Conservation (phyloP, 92 coral and sea anemone species). For the Anthopleura xanthogrammica region DNA sequence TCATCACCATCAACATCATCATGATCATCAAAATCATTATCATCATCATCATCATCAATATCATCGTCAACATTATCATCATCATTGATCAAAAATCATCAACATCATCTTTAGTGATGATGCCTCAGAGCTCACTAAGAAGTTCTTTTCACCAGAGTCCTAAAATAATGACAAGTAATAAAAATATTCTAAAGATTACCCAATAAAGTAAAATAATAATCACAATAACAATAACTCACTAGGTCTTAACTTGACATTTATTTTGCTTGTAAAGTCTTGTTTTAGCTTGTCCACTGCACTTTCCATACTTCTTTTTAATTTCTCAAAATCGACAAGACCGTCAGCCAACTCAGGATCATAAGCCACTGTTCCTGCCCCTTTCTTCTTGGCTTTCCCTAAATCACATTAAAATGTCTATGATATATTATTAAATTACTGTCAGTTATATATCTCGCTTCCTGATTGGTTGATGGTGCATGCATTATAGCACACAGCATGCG, state of each 20-base stretch:
- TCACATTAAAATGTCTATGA: not conserved
- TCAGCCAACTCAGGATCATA: conserved; percentile 88
- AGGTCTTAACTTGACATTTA: conserved; percentile 64
- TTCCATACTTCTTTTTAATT: conserved; percentile 74
- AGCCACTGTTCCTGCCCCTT: conserved; percentile 34
- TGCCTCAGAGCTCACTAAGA: too few relatives aligned
- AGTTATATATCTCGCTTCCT: too few relatives aligned
- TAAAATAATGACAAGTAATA: too few relatives aligned
- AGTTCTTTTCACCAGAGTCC: too few relatives aligned
- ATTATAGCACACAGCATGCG: too few relatives aligned
- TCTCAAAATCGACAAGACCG: conserved; percentile 82
- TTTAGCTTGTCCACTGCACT: conserved; percentile 72
- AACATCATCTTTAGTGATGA: too few relatives aligned
- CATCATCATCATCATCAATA: too few relatives aligned
- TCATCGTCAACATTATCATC: too few relatives aligned
- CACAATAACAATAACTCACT: conserved; percentile 30
- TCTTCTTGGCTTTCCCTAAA: conserved; percentile 49
- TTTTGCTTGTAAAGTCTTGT: conserved; percentile 68
- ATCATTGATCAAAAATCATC: too few relatives aligned
- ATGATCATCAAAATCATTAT: too few relatives aligned
- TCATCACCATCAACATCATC: too few relatives aligned
- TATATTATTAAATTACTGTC: not conserved
- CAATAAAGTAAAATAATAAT: not conserved
- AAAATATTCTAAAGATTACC: not conserved
- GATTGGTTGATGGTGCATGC: too few relatives aligned